Base-by-base conservation (phyloP, 2,113 vertebrate species). In the Strix uralensis region DNA sequence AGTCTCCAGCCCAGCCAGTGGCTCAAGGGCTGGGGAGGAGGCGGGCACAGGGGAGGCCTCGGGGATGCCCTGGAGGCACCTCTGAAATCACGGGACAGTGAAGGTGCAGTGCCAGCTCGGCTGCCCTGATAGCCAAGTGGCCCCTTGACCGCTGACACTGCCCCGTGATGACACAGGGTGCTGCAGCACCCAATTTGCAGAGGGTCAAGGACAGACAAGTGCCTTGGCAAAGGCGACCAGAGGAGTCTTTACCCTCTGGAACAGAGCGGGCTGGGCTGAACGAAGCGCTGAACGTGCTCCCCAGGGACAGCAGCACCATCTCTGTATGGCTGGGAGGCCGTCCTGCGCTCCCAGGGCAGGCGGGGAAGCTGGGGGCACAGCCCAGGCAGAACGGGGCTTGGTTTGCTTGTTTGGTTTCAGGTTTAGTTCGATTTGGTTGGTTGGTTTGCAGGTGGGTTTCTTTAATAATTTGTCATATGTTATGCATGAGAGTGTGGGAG, bases 271-370 rank as follows among this genome's bases (percentile, higher is more conserved):
- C 9, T 9, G 12, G 9, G 49, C 34, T 62, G 46, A 23, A 23
- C 1, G 34, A 57, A 40, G 36, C 13, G 7, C 0, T 1, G 5
- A 5, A 30, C 0, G 0, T 1, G 9, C 11, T 51, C 29, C n/a
- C 32, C n/a, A 8, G 62, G 62, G 57, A 14, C 2, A 11, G 57
- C 86, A 36, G 5, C 7, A 40, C 17, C 2, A 0, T 21, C 25
- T 32, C 61, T 30, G 10, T 5, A 26, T 0, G 16, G 12, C 44
- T 23, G 52, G 23, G 34, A 57, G 19, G 36, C 59, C 3, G 0
- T 10, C 21, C 82, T 22, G n/a, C 0, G 0, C 30, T 61, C 32
- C 19, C 15, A 20, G 22, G n/a, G 58, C 62, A 32, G 13, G 7
- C 1, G 6, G 16, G n/a, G 22, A 46, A 25, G 12, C 20, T 9